These are phyloP conservation scores for Betta splendens DNA, from an alignment of 2,797 vertebrate genomes.

Conservation along the genomic window DNA sequence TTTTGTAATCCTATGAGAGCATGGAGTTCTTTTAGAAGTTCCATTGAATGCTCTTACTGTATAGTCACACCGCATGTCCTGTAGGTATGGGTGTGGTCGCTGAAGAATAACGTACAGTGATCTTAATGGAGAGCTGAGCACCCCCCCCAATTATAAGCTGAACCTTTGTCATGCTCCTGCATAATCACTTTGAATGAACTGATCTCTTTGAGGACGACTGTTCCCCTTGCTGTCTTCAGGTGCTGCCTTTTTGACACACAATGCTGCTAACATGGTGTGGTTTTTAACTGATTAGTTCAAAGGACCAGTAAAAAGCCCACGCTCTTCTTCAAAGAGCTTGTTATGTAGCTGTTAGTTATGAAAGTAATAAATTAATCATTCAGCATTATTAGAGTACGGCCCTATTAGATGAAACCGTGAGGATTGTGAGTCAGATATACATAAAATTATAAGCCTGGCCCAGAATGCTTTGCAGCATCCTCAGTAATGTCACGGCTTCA, in stretches of 20 bases:
- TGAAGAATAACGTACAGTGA: conserved; percentile 2
- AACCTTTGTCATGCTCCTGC: too few species aligned
- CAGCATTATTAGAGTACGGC: not conserved
- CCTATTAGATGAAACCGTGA: not conserved
- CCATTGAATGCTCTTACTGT: not conserved
- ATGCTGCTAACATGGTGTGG: too few species aligned
- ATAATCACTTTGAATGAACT: too few species aligned
- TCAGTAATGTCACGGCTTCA: conserved; percentile 1
- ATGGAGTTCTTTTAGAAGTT: conserved; percentile 8
- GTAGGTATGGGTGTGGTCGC: conserved; percentile 13
- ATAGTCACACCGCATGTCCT: not conserved
- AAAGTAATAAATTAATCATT: conserved; percentile 1
- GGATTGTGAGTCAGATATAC: not conserved
- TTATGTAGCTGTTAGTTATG: not conserved
- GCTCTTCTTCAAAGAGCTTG: not conserved
- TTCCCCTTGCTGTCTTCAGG: too few species aligned
- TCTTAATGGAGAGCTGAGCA: not conserved
- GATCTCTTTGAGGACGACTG: too few species aligned
- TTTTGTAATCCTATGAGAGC: conserved; percentile 13
- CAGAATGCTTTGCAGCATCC: not conserved
- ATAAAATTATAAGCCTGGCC: not conserved
- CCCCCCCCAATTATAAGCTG: not conserved
- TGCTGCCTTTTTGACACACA: too few species aligned
- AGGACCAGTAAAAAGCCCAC: too few species aligned
- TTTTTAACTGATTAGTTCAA: too few species aligned